These are phyloP conservation scores for Macropis europaea DNA, from an alignment of 2,888 invertebrate genomes.

Conservation along the genomic window DNA sequence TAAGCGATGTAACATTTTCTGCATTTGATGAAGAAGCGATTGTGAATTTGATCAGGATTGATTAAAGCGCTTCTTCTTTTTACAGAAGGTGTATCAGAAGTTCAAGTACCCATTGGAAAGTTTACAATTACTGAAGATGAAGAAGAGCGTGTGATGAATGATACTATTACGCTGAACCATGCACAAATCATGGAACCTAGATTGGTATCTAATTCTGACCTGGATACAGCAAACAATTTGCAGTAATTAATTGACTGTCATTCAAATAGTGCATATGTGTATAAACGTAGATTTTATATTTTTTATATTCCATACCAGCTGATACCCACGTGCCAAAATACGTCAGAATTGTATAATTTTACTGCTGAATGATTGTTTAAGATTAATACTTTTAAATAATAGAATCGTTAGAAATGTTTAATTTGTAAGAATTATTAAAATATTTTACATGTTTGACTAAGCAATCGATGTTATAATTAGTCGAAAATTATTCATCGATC, in stretches of 20 bases:
- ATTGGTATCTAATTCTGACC: slow-evolving; percentile 17
- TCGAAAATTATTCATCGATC: no score
- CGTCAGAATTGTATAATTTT: no score
- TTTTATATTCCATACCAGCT: not conserved
- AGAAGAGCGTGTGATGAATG: not conserved
- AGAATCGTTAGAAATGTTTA: no score
- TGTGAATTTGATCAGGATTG: not conserved
- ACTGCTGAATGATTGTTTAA: no score
- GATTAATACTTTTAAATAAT: no score
- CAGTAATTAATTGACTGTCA: not conserved
- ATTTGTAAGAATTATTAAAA: no score
- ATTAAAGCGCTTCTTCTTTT: slow-evolving; percentile 14
- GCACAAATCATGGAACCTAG: slow-evolving; percentile 61
- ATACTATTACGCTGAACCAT: slow-evolving; percentile 50
- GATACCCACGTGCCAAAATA: not conserved
- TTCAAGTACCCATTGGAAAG: slow-evolving; percentile 74
- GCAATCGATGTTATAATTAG: no score
- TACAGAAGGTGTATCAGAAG: slow-evolving; percentile 74
- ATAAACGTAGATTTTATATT: not conserved
- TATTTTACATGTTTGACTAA: no score
- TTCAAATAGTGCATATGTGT: not conserved
- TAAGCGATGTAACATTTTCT: slow-evolving; percentile 47
- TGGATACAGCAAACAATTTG: not conserved
- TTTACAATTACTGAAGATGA: slow-evolving; percentile 71
- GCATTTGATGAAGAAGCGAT: not conserved